Evolutionary conservation across 2,888 invertebrate species (phyloP), one percentile per base, ranked within the genome.

Genomic region (Philereme transversata): DNA sequence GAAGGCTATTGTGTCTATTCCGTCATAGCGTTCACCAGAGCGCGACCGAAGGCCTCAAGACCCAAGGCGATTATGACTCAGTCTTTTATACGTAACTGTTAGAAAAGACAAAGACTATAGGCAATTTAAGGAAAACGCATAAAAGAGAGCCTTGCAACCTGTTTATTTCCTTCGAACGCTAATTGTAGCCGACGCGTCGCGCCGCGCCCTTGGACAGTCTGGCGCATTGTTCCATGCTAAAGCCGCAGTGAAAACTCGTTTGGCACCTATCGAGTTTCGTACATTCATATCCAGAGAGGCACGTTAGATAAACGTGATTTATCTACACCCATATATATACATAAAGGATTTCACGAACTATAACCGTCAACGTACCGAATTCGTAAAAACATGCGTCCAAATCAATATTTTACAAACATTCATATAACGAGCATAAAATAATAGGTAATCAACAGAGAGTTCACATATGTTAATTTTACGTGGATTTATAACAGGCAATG

Each of bases 1-100:
- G 86, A 82, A 82, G 81, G 76, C 79, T 76, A 83, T 87, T 87
- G 85, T 87, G 81, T 79, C 72, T 76, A 75, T 80, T 81, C 82
- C 82, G 81, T 79, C 82, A 75, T 74, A 74, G 76, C 67, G 77
- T 60, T 78, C 86, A 84, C 65, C 81, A 78, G 84, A 87, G 84
- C 87, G 84, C 69, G 74, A 84, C 85, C 67, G 65, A 76, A 78
- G 79, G 77, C 77, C 83, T 78, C 74, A 67, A 74, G 70, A 71
- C 70, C 73, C 74, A 72, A 72, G 70, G 65, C 69, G 64, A 51
- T 63, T 73, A 71, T 83, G 82, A 84, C 73, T 83, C 81, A 81
- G 64, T 65, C 46, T 41, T 40, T 45, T 53, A 33, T 45, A 51
- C 36, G 38, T 46, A 34, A 22, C 0, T n/a, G n/a, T 10, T 34